Percentiles rank a stretch among this genome's conserved stretches.
Conservation (phyloP, 2,797 vertebrate genomes). For the Phaenicophaeus curvirostris region DNA sequence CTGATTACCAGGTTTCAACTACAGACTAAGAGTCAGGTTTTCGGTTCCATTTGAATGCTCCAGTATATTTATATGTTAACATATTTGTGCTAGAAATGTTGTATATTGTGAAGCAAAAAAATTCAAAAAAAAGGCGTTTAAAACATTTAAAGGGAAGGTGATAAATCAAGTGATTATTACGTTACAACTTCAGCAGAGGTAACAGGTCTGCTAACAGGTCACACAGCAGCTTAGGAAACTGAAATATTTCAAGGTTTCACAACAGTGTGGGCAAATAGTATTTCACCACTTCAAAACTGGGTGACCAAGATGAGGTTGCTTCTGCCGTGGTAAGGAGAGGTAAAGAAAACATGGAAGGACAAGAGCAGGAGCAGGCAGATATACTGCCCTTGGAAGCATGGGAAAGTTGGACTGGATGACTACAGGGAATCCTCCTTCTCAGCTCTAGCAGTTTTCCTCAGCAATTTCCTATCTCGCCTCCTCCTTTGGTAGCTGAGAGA, state of each 20-base stretch:
- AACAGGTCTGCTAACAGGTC: not conserved
- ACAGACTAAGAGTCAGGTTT: not conserved
- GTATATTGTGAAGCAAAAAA: not conserved
- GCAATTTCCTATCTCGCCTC: not conserved
- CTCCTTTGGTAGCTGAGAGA: not conserved
- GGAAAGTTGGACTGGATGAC: not conserved
- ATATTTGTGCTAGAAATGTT: not conserved
- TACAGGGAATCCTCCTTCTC: not conserved
- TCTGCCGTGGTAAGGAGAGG: not conserved
- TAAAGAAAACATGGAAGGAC: not conserved
- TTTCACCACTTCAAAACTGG: not conserved
- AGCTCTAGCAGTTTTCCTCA: not conserved
- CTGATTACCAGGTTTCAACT: constrained; percentile 23
- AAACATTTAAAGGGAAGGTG: not conserved
- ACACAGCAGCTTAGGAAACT: not conserved
- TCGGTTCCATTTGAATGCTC: not conserved
- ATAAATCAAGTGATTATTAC: not conserved
- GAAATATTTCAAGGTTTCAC: not conserved
- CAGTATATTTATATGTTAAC: not conserved
- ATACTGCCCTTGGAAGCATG: not conserved
- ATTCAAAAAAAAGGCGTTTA: not conserved
- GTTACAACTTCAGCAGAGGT: not conserved
- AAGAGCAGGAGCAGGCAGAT: not conserved
- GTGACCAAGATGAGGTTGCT: not conserved
- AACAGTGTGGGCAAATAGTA: not conserved